These are phyloP conservation scores for Nixonia krombeini DNA, from an alignment of 1,140 invertebrate species.

Conservation along the genomic window DNA sequence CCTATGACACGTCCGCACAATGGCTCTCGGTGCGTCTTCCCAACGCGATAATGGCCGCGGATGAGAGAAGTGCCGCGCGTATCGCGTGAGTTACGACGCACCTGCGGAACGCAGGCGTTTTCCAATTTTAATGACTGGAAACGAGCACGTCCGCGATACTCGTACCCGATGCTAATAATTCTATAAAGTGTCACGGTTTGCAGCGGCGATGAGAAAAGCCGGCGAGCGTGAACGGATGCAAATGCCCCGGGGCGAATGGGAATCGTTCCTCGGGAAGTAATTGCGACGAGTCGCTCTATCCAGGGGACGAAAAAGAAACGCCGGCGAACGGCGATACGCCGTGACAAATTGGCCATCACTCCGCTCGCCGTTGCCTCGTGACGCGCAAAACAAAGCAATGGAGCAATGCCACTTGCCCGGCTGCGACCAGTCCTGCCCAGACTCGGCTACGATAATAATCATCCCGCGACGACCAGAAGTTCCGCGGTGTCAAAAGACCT, in stretches of 20 bases:
- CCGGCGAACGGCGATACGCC: neutral
- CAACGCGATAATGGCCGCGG: slow-evolving; percentile 6
- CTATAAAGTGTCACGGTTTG: too few relatives aligned
- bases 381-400: neutral
- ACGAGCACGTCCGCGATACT: too few relatives aligned
- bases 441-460: neutral
- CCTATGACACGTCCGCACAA: slow-evolving; percentile 20
- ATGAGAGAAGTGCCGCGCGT: slow-evolving; percentile 3
- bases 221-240: too few relatives aligned
- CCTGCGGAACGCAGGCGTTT: neutral
- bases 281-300: neutral
- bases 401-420: neutral
- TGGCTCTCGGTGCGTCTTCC: neutral
- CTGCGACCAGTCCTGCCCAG: too few relatives aligned
- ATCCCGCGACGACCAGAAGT: too few relatives aligned
- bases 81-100: slow-evolving; percentile 15
- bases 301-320: too few relatives aligned
- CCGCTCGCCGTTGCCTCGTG: neutral
- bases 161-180: too few relatives aligned
- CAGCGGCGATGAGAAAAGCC: too few relatives aligned
- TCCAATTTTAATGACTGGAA: too few relatives aligned
- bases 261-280: neutral
- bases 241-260: neutral
- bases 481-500: too few relatives aligned
- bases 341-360: slow-evolving; percentile 4